phyloP scores from a whole-genome alignment of 2,888 invertebrate genomes.

The Schizotus pectinicornis region DNA sequence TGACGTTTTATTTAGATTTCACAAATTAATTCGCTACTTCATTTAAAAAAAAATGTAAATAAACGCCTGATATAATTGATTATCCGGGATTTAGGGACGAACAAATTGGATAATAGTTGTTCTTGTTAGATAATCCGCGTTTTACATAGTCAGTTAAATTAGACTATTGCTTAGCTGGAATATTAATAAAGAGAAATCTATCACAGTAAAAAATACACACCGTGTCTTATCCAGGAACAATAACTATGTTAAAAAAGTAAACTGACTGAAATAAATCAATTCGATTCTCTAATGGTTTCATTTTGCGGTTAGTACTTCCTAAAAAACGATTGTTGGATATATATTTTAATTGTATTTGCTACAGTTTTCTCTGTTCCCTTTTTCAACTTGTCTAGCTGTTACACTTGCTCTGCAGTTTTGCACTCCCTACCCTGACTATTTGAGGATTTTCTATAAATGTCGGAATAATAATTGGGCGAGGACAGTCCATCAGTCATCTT shows the following conservation, averaged over 20 bases:
- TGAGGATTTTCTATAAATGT: slow-evolving; percentile 41
- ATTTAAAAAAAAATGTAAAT: no score
- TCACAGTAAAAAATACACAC: slow-evolving; percentile 36
- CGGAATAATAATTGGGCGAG: slow-evolving; percentile 33
- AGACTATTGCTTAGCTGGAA: no score
- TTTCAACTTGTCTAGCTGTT: slow-evolving; percentile 28
- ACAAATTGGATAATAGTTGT: no score
- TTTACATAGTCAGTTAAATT: no score
- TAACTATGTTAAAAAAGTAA: slow-evolving; percentile 34
- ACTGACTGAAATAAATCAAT: slow-evolving; percentile 47
- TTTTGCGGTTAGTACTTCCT: slow-evolving; percentile 44
- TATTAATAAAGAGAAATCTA: slow-evolving; percentile 42
- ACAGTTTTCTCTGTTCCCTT: slow-evolving; percentile 44
- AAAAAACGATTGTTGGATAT: slow-evolving; percentile 42
- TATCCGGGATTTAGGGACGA: no score
- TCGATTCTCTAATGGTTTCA: slow-evolving; percentile 47
- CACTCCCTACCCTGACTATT: slow-evolving; percentile 17
- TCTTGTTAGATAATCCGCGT: no score
- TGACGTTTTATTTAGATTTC: no score
- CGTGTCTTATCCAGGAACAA: slow-evolving; percentile 33
- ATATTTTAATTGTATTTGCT: slow-evolving; percentile 43
- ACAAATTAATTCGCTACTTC: no score
- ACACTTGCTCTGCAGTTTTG: slow-evolving; percentile 29
- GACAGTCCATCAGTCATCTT: slow-evolving; percentile 38
- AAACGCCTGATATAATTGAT: no score